phyloP scores from a whole-genome alignment of 2,113 vertebrate genomes.

The Nannobrachium achirus region DNA sequence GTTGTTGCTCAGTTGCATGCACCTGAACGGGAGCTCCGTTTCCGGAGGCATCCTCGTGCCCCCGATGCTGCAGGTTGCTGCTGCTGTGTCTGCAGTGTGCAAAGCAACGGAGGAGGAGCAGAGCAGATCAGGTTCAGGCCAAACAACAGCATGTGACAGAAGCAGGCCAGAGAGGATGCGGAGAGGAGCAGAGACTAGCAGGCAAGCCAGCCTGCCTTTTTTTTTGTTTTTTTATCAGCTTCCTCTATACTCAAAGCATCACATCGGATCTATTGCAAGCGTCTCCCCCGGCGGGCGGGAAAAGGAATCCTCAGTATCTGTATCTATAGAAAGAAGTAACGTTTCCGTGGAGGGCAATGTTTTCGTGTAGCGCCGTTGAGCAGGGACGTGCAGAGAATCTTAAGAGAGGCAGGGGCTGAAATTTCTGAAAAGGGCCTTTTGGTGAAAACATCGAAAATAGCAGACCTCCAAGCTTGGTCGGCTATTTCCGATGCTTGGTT shows the following conservation, averaged over 20 bases:
- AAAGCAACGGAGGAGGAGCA: slow-evolving; percentile 45
- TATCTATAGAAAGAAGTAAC: slow-evolving; percentile 20
- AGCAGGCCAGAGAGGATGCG: slow-evolving; percentile 76
- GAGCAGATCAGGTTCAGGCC: slow-evolving; percentile 69
- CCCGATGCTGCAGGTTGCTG: slow-evolving; percentile 58
- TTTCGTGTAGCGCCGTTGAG: slow-evolving; percentile 18
- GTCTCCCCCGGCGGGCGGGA: slow-evolving; percentile 17
- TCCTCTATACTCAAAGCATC: slow-evolving; percentile 73
- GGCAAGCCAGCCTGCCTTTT: slow-evolving; percentile 72
- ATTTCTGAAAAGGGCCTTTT: too few species aligned
- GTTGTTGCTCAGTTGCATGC: slow-evolving; percentile 24
- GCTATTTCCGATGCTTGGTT: too few species aligned
- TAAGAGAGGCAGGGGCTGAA: too few species aligned
- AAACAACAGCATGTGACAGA: slow-evolving; percentile 78
- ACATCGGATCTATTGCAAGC: slow-evolving; percentile 61
- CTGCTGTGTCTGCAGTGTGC: slow-evolving; percentile 57
- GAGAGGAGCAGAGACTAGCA: slow-evolving; percentile 70
- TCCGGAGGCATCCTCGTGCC: slow-evolving; percentile 46
- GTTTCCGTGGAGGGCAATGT: background rate
- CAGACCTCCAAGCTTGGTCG: too few species aligned
- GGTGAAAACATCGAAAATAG: too few species aligned
- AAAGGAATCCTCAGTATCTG: slow-evolving; percentile 34
- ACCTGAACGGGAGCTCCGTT: slow-evolving; percentile 28
- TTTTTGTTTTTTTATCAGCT: slow-evolving; percentile 59
- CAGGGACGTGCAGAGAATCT: too few species aligned